Evolutionary conservation across 2,797 vertebrate genomes (phyloP).

Genomic region (Clarias fuscus): DNA sequence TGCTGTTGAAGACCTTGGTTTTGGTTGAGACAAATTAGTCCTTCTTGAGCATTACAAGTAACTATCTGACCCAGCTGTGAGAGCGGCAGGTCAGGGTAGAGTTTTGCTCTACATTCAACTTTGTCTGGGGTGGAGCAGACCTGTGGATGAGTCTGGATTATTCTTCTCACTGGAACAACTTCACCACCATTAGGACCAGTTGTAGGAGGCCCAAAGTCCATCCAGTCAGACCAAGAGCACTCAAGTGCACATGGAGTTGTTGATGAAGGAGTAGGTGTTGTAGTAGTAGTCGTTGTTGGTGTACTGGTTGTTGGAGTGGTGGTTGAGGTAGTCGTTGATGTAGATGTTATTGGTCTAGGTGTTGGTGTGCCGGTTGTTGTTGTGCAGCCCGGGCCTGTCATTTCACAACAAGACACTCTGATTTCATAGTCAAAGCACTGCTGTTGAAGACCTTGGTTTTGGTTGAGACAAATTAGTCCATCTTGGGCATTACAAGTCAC

Average conservation of each 20-base stretch:
- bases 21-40: neutral
- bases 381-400: neutral
- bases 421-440: too few relatives aligned
- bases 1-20: too few relatives aligned
- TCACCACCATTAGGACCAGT: constrained; percentile 53
- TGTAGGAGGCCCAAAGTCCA: constrained; percentile 49
- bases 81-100: constrained; percentile 34
- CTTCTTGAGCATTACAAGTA: constrained; percentile 20
- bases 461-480: too few relatives aligned
- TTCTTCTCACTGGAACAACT: constrained; percentile 47
- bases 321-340: too few relatives aligned
- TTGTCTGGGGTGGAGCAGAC: constrained; percentile 25
- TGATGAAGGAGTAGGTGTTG: neutral
- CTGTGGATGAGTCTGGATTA: constrained; percentile 30
- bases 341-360: neutral
- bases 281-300: constrained; percentile 5
- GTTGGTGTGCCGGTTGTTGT: neutral
- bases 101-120: constrained; percentile 44
- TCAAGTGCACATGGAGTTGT: neutral
- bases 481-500: constrained; percentile 19
- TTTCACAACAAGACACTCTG: too few relatives aligned
- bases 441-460: too few relatives aligned
- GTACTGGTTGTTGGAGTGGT: too few relatives aligned
- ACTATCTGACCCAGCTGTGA: constrained; percentile 39
- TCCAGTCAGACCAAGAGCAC: constrained; percentile 44